Evolutionary conservation across 2,888 invertebrate genomes (phyloP).

Genomic region (Melipona bicolor): DNA sequence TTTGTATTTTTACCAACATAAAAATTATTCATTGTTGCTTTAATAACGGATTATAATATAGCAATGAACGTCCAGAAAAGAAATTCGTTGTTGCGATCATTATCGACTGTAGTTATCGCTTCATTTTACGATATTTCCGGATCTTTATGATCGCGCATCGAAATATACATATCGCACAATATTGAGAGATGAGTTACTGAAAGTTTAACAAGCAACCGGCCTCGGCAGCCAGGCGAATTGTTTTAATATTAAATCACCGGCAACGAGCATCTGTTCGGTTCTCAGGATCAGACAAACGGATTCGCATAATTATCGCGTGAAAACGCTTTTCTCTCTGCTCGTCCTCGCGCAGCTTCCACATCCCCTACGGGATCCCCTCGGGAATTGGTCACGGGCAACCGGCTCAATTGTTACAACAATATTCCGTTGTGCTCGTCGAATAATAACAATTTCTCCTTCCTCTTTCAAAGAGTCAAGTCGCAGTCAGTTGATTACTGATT

Average conservation of each 20-base stretch:
- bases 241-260: conserved; percentile 47
- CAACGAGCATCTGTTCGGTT: conserved; percentile 53
- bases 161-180: neutral
- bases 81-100: too few species aligned
- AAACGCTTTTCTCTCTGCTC: neutral
- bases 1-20: neutral
- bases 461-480: neutral
- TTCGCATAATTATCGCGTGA: conserved; percentile 54
- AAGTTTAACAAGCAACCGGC: conserved; percentile 29
- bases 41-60: too few species aligned
- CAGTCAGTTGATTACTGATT: too few species aligned
- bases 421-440: neutral
- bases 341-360: neutral
- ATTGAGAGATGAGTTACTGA: conserved; percentile 27
- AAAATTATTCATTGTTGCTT: too few species aligned
- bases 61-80: too few species aligned
- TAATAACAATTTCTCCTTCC: neutral
- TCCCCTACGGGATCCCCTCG: neutral
- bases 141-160: too few species aligned
- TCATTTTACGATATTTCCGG: neutral
- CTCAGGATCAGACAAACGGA: conserved; percentile 52
- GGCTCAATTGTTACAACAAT: conserved; percentile 25
- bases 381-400: neutral
- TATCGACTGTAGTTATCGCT: too few species aligned
- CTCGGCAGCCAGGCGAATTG: conserved; percentile 26